phyloP scores from a whole-genome alignment of 2,113 vertebrate species.

The Laticauda laticaudata region DNA sequence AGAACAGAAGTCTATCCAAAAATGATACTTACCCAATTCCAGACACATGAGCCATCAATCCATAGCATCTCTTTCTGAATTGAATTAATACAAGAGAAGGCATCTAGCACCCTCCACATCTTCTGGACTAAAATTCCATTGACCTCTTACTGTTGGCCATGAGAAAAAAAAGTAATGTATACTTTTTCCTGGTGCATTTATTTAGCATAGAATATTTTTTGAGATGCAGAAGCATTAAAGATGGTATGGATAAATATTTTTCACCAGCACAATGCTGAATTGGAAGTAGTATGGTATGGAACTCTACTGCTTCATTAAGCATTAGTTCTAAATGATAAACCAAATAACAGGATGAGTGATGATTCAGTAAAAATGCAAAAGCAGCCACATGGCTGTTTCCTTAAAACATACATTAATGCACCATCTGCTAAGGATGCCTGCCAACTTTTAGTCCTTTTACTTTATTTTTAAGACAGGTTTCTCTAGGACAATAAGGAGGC shows the following conservation, averaged over 20 bases:
- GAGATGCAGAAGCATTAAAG: neutral
- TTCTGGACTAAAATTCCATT: neutral
- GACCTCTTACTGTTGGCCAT: neutral
- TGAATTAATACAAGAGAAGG: neutral
- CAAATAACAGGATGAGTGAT: neutral
- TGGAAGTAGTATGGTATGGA: neutral
- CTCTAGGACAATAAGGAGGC: constrained; percentile 42
- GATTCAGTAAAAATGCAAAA: constrained; percentile 25
- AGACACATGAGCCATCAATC: neutral
- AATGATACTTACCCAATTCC: neutral
- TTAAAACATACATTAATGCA: constrained; percentile 30
- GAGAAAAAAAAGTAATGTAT: neutral
- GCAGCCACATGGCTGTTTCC: constrained; percentile 26
- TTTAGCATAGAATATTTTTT: neutral
- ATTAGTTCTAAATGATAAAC: neutral
- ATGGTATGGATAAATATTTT: neutral
- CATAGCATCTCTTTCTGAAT: neutral
- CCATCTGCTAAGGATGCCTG: constrained; percentile 40
- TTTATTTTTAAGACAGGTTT: constrained; percentile 53
- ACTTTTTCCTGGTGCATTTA: neutral
- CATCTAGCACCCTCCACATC: neutral
- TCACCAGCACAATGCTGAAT: neutral
- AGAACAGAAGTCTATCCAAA: neutral
- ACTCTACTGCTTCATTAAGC: neutral
- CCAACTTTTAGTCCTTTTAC: constrained; percentile 51